A percentile compares a stretch with the other conserved stretches of the same genome.
These are phyloP conservation scores for Allenopithecus nigroviridis DNA, from an alignment of 2,797 vertebrate species.

Conservation along the genomic window DNA sequence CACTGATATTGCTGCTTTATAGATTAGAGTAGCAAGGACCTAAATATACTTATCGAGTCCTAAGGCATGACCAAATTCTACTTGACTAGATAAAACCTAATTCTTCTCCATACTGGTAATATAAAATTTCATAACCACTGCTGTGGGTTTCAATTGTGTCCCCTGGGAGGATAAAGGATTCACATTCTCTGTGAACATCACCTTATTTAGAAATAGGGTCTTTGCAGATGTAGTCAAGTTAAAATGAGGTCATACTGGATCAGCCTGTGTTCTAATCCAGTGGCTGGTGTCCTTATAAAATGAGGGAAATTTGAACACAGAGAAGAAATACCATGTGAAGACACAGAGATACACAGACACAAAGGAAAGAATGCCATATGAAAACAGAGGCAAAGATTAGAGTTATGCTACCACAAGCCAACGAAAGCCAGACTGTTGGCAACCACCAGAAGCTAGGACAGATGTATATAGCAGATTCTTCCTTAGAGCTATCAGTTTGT, in stretches of 20 bases:
- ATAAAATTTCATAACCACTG: not conserved
- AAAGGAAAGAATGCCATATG: not conserved
- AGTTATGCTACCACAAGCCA: not conserved
- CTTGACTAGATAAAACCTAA: not conserved
- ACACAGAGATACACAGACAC: not conserved
- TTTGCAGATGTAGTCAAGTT: not conserved
- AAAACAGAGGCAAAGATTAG: not conserved
- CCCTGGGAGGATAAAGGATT: not conserved
- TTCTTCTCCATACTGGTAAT: not conserved
- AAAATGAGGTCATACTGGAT: not conserved
- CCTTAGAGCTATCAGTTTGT: not conserved
- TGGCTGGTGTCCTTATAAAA: not conserved
- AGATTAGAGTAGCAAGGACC: not conserved
- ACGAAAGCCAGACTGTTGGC: not conserved
- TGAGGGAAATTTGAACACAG: not conserved
- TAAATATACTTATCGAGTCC: not conserved
- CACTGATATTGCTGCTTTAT: not conserved
- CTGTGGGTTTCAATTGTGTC: not conserved
- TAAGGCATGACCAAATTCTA: not conserved
- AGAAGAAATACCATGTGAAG: not conserved
- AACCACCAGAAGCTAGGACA: not conserved
- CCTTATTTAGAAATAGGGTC: not conserved
- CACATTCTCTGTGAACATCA: not conserved
- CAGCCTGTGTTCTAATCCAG: not conserved
- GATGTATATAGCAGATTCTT: not conserved